phyloP scores from a whole-genome alignment of 1,140 invertebrate genomes.

The Bicyclus anynana region DNA sequence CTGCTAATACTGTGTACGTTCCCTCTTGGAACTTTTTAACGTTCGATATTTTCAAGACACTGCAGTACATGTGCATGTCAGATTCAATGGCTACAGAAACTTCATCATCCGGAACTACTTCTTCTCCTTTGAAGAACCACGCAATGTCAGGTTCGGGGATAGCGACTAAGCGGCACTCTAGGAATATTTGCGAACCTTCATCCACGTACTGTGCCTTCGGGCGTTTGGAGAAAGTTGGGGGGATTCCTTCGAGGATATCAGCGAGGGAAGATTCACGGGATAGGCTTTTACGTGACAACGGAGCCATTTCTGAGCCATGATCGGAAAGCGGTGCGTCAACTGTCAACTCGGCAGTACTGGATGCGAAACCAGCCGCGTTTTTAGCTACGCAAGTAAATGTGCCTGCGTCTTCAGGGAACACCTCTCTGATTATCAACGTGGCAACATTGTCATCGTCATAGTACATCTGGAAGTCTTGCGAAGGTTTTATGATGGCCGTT shows the following conservation, averaged over 20 bases:
- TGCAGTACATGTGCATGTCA: constrained; percentile 94
- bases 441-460: constrained; percentile 95
- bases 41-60: constrained; percentile 87
- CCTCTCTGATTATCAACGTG: constrained; percentile 95
- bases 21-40: constrained; percentile 90
- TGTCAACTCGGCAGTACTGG: constrained; percentile 92
- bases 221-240: constrained; percentile 93
- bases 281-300: constrained; percentile 87
- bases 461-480: constrained; percentile 94
- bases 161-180: constrained; percentile 91
- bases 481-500: constrained; percentile 93
- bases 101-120: constrained; percentile 81
- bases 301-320: constrained; percentile 90
- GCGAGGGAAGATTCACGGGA: constrained; percentile 93
- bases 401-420: constrained; percentile 97
- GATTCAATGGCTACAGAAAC: constrained; percentile 86
- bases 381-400: constrained; percentile 97
- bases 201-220: constrained; percentile 90
- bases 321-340: constrained; percentile 93
- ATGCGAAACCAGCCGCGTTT: constrained; percentile 95
- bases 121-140: constrained; percentile 88
- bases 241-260: constrained; percentile 94
- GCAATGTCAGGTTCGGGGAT: constrained; percentile 93
- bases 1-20: constrained; percentile 90
- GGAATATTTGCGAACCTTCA: constrained; percentile 86